Conservation (phyloP, 2,797 vertebrate species). For the Chrysocyon brachyurus region DNA sequence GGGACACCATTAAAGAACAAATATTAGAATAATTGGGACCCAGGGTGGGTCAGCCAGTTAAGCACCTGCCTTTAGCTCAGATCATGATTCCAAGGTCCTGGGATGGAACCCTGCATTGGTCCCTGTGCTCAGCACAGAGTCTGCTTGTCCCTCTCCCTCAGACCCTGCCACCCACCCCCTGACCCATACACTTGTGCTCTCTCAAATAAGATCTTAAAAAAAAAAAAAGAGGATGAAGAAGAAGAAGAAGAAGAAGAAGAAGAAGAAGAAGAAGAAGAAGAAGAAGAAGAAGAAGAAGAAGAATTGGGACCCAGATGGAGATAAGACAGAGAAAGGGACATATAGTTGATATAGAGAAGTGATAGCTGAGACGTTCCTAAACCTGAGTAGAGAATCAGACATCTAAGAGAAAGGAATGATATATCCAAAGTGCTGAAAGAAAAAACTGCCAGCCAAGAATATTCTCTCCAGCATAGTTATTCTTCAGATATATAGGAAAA, state of each 20-base stretch:
- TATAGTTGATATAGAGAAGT: background rate
- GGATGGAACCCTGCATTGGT: no score
- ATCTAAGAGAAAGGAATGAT: background rate
- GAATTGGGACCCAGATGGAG: background rate
- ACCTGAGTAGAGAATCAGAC: background rate
- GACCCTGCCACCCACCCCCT: no score
- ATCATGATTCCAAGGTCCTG: no score
- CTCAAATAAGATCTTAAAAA: no score
- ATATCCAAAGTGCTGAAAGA: background rate
- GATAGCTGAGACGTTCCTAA: background rate
- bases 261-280: no score
- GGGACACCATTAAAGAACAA: background rate
- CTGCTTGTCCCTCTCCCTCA: no score
- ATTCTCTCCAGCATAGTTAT: background rate
- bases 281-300: background rate
- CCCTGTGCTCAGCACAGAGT: no score
- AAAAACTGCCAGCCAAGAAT: background rate
- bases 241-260: no score
- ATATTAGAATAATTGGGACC: background rate
- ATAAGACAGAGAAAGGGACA: background rate
- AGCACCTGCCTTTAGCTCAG: no score
- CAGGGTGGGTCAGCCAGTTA: background rate
- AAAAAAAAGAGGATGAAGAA: no score
- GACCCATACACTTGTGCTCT: no score
- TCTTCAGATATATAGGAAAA: background rate